phyloP scores from a whole-genome alignment of 1,140 invertebrate species.

The Tetraneura akinire region DNA sequence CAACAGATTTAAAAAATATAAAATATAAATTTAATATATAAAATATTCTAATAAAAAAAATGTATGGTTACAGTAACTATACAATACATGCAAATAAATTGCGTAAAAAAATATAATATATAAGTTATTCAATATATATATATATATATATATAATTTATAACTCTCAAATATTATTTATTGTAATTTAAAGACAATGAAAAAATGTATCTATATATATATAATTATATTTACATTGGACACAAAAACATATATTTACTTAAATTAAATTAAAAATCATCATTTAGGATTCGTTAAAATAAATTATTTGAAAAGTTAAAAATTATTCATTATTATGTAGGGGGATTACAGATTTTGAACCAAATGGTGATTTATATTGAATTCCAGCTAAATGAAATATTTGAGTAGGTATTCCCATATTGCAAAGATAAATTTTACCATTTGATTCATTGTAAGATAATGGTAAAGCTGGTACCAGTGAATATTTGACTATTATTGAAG shows the following conservation, averaged over 20 bases:
- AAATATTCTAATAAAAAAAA: constrained; percentile 12
- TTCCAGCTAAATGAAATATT: constrained; percentile 74
- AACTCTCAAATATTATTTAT: constrained; percentile 4
- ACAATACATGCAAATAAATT: constrained; percentile 3
- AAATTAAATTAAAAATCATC: constrained; percentile 36
- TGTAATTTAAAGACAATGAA: constrained; percentile 9
- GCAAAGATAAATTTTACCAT: constrained; percentile 83
- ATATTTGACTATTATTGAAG: constrained; percentile 72
- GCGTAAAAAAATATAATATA: not conserved
- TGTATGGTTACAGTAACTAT: not conserved
- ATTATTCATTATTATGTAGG: constrained; percentile 63
- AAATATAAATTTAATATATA: constrained; percentile 7
- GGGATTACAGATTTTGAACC: constrained; percentile 85
- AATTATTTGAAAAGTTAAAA: not conserved
- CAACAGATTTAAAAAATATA: not conserved
- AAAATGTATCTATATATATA: not conserved
- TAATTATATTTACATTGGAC: too few species aligned
- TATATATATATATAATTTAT: not conserved
- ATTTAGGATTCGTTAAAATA: constrained; percentile 30
- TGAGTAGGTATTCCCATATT: constrained; percentile 80
- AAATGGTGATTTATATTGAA: constrained; percentile 84
- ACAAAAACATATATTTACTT: constrained; percentile 31
- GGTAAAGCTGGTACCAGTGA: constrained; percentile 76
- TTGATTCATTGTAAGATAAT: constrained; percentile 68
- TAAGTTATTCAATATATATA: not conserved